phyloP scores from a whole-genome alignment of 1,140 invertebrate species.

The Brachionus sp. region DNA sequence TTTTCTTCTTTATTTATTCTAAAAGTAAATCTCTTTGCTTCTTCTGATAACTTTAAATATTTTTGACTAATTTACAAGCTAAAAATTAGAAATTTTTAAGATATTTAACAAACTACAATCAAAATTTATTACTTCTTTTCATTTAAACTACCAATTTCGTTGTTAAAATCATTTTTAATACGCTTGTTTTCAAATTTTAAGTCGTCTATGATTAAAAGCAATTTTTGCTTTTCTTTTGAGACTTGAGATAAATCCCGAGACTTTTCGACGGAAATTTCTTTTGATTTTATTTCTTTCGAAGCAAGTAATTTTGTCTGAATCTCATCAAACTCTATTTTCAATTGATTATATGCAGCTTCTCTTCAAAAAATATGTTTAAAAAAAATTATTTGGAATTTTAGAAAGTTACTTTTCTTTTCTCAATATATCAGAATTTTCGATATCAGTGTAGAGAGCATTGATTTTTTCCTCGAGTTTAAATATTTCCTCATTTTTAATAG shows the following conservation, averaged over 20 bases:
- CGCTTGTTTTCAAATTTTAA: no score
- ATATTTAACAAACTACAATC: not conserved
- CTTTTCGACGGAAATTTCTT: not conserved
- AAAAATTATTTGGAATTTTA: not conserved
- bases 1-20: not conserved
- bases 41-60: not conserved
- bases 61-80: not conserved
- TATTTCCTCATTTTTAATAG: not conserved
- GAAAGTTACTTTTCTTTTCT: not conserved
- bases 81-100: not conserved
- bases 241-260: not conserved
- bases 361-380: not conserved
- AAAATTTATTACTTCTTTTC: not conserved
- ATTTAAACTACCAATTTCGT: not conserved
- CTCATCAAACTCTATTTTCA: not conserved
- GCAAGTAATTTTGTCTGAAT: not conserved
- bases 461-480: not conserved
- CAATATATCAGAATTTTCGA: not conserved
- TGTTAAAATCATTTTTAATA: not conserved
- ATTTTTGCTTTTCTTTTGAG: not conserved
- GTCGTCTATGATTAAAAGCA: not conserved
- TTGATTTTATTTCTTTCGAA: not conserved
- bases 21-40: not conserved
- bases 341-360: not conserved
- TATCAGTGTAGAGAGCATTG: not conserved